Evolutionary conservation across 2,888 invertebrate species (phyloP).

Genomic region (Drosophila antonietae): DNA sequence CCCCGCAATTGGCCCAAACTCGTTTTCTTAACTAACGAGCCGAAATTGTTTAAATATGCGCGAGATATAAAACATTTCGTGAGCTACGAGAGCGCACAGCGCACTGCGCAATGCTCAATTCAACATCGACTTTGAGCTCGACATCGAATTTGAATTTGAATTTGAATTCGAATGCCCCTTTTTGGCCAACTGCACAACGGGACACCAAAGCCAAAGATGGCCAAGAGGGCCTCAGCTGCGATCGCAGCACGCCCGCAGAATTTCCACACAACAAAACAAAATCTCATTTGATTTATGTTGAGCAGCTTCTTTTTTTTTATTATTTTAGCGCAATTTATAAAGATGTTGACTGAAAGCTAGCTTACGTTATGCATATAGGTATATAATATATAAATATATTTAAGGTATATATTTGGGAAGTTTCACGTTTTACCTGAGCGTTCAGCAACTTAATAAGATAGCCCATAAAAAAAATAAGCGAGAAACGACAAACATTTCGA

Average conservation of each 20-base stretch:
- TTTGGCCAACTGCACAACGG: slow-evolving; percentile 53
- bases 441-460: slow-evolving; percentile 53
- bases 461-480: slow-evolving; percentile 16
- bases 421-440: slow-evolving; percentile 69
- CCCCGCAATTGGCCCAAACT: slow-evolving; percentile 27
- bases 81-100: slow-evolving; percentile 51
- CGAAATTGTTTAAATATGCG: slow-evolving; percentile 72
- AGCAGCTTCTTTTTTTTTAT: slow-evolving; percentile 36
- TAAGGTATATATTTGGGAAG: slow-evolving; percentile 48
- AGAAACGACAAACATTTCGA: slow-evolving; percentile 31
- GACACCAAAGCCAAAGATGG: slow-evolving; percentile 54
- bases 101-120: slow-evolving; percentile 35
- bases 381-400: slow-evolving; percentile 29
- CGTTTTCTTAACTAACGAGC: slow-evolving; percentile 69
- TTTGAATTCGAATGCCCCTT: slow-evolving; percentile 14
- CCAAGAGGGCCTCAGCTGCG: slow-evolving; percentile 23
- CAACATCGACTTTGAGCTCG: slow-evolving; percentile 21
- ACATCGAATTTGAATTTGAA: slow-evolving; percentile 11
- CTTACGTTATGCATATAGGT: slow-evolving; percentile 27
- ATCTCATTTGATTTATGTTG: slow-evolving; percentile 70
- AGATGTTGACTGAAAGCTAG: slow-evolving; percentile 68
- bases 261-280: slow-evolving; percentile 52
- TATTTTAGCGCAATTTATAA: slow-evolving; percentile 70
- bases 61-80: slow-evolving; percentile 72
- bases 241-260: slow-evolving; percentile 76